Conservation (phyloP, 2,888 invertebrate genomes). For the Scaptomyza polygonia region DNA sequence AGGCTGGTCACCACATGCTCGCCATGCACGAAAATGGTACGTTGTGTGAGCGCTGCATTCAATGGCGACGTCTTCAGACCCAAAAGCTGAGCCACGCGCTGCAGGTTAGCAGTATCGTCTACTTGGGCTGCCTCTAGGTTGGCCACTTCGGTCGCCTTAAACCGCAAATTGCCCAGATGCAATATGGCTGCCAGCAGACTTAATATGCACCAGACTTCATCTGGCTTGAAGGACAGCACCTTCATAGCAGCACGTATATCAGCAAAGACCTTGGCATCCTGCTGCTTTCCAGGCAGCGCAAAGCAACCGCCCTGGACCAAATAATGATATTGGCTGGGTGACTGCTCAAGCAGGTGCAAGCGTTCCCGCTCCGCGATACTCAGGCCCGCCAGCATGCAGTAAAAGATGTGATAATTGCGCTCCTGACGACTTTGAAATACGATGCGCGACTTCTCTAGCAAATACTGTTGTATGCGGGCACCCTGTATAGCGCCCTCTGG, state of each 20-base stretch:
- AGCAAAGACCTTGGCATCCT: conserved; percentile 93
- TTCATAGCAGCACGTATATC: conserved; percentile 97
- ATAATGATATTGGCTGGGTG: conserved; percentile 91
- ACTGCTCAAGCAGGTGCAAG: conserved; percentile 88
- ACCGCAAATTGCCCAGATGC: conserved; percentile 96
- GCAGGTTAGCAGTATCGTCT: conserved; percentile 88
- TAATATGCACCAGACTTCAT: conserved; percentile 93
- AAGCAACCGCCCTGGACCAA: conserved; percentile 89
- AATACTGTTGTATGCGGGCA: conserved; percentile 96
- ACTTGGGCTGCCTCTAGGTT: conserved; percentile 96
- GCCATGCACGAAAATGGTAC: conserved; percentile 93
- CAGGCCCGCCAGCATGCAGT: conserved; percentile 94
- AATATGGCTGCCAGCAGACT: conserved; percentile 93
- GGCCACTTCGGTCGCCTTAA: conserved; percentile 89
- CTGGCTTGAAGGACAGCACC: conserved; percentile 93
- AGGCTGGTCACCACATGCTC: conserved; percentile 92
- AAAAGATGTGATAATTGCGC: conserved; percentile 98
- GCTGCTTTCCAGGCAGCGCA: conserved; percentile 89
- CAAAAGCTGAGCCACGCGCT: conserved; percentile 89
- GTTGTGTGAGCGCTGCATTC: conserved; percentile 92
- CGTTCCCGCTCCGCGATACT: conserved; percentile 91
- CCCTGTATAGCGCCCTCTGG: conserved; percentile 94
- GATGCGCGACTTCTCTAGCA: conserved; percentile 96
- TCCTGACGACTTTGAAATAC: conserved; percentile 95
- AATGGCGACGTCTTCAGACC: conserved; percentile 90